Base-by-base conservation (phyloP, 2,113 vertebrate genomes). In the Cynoglossus semilaevis region DNA sequence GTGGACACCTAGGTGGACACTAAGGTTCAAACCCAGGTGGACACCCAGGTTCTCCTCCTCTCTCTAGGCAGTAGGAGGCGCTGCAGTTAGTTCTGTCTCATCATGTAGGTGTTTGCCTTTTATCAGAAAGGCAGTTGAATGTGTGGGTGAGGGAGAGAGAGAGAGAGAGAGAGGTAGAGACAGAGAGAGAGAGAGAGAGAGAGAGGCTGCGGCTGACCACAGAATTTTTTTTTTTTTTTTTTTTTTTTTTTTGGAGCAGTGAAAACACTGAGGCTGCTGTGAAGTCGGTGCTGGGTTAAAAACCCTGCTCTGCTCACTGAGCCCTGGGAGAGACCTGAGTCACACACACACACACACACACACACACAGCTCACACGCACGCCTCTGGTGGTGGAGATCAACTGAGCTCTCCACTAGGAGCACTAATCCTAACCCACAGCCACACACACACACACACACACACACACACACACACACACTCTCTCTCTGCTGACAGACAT, bases 301-400 rank as follows among this genome's bases (percentile, higher is more conserved):
- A 64, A 42, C 63, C 65, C 51, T 63, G 52, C 55, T 35, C 57
- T 29, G 7, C 79, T 67, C 48, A 8, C 61, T 62, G 79, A 63
- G 75, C 72, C 79, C 71, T 77, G 80, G 75, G 80, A 88, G 79
- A 63, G 58, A 76, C 67, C 82, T 80, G 82, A 74, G n/a, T n/a
- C n/a, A n/a, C n/a, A n/a, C n/a, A n/a, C n/a, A n/a, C n/a, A n/a
- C n/a, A n/a, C n/a, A n/a, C n/a, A n/a, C n/a, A n/a, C n/a, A n/a
- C n/a, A n/a, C n/a, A n/a, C n/a, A n/a, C n/a, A n/a, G n/a, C n/a
- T n/a, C n/a, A n/a, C n/a, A n/a, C n/a, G n/a, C n/a, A n/a, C n/a
- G n/a, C n/a, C n/a, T n/a, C n/a, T n/a, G n/a, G n/a, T n/a, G 84
- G 81, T 63, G 14, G 66, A 74, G 79, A 85, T 88, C 84, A 80